Conservation (phyloP, 2,888 invertebrate species). For the Cryptocephalus moraei region DNA sequence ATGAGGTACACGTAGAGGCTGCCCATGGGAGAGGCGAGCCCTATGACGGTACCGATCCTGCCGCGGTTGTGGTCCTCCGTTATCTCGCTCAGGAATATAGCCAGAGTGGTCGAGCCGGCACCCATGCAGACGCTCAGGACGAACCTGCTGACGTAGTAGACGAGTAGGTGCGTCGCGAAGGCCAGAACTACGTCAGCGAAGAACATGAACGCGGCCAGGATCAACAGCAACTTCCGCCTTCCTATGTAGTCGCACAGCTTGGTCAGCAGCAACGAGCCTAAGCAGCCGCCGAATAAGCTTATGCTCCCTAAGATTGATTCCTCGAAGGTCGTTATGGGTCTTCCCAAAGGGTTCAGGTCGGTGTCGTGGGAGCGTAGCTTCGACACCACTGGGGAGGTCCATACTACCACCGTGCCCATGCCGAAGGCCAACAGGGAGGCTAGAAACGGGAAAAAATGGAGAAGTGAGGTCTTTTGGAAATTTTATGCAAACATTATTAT, state of each 20-base stretch:
- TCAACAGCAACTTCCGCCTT: slow-evolving; percentile 1
- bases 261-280: neutral
- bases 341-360: neutral
- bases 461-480: too few species aligned
- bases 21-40: slow-evolving; percentile 1
- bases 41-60: slow-evolving; percentile 4
- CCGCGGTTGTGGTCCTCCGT: slow-evolving; percentile 9
- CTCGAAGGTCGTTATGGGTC: slow-evolving; percentile 1
- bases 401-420: neutral
- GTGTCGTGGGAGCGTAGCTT: neutral
- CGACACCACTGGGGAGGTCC: slow-evolving; percentile 1
- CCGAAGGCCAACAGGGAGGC: neutral
- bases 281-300: neutral
- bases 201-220: neutral
- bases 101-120: neutral
- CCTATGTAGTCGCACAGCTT: slow-evolving; percentile 3
- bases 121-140: neutral
- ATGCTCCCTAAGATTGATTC: slow-evolving; percentile 3
- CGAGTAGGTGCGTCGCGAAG: neutral
- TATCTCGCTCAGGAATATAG: slow-evolving; percentile 7
- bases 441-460: neutral
- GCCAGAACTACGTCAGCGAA: neutral
- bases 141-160: neutral
- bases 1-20: slow-evolving; percentile 4
- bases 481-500: too few species aligned